Evolutionary conservation across 2,888 invertebrate genomes (phyloP).

Genomic region (Anaspis maculata): DNA sequence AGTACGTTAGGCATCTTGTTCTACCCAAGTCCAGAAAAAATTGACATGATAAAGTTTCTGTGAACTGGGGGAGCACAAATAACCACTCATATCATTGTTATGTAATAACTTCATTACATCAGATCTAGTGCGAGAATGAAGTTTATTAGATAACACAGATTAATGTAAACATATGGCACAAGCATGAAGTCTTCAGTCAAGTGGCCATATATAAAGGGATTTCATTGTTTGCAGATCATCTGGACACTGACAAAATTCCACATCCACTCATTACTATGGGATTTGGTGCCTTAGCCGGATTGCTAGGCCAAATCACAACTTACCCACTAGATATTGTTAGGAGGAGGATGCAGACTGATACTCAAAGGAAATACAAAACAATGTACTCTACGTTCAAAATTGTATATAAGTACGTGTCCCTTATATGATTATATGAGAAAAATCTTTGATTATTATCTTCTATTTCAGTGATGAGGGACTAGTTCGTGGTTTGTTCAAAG

Average conservation of each 20-base stretch:
- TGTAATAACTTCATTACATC: no score
- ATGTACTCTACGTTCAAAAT: constrained; percentile 58
- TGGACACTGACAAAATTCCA: constrained; percentile 21
- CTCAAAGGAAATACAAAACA: constrained; percentile 50
- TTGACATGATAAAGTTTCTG: no score
- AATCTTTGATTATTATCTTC: no score
- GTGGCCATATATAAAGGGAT: no score
- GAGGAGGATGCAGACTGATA: constrained; percentile 54
- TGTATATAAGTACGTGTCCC: constrained; percentile 54
- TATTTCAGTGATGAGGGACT: constrained; percentile 77
- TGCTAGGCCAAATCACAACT: constrained; percentile 88
- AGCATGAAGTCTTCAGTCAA: no score
- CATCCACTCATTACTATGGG: constrained; percentile 56
- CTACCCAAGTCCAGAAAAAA: no score
- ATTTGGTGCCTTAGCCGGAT: constrained; percentile 87
- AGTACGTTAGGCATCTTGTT: no score
- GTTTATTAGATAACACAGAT: no score
- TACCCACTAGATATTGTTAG: constrained; percentile 94
- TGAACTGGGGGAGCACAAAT: no score
- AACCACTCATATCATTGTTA: no score
- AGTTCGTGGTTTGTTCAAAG: constrained; percentile 89
- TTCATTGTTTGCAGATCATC: constrained; percentile 26
- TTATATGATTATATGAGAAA: constrained; percentile 1
- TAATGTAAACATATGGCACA: no score
- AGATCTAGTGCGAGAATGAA: no score